Conservation (phyloP, 2,113 vertebrate genomes). For the Alaudala cheleensis region DNA sequence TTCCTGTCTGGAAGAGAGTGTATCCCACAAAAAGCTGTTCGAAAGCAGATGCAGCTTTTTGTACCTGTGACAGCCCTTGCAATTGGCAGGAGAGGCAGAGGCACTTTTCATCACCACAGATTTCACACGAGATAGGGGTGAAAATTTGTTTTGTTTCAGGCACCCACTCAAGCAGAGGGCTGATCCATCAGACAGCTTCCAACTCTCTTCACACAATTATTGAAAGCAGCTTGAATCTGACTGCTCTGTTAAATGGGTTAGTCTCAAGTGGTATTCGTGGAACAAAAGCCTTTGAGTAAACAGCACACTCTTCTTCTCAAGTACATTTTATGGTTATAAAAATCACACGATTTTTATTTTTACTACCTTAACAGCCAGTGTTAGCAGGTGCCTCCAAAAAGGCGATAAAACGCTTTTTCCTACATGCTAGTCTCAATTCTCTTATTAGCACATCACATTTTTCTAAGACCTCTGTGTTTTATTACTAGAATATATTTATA, state of each 20-base stretch:
- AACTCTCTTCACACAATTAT: not conserved
- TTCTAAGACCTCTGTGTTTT: not conserved
- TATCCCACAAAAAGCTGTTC: not conserved
- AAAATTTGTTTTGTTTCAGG: not conserved
- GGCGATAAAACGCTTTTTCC: not conserved
- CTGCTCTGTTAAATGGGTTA: not conserved
- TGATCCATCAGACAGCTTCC: not conserved
- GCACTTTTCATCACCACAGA: not conserved
- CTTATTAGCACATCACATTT: not conserved
- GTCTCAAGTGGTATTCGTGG: not conserved
- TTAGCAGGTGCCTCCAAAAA: not conserved
- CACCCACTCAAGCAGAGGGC: not conserved
- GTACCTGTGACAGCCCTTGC: not conserved
- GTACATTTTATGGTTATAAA: not conserved
- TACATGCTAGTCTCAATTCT: not conserved
- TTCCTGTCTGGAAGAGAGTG: fast-evolving
- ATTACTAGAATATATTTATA: not conserved
- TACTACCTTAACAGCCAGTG: not conserved
- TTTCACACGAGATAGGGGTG: not conserved
- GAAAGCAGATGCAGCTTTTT: not conserved
- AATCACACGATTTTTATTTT: not conserved
- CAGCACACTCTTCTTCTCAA: not conserved
- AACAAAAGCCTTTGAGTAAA: not conserved
- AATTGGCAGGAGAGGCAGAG: not conserved
- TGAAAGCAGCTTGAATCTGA: not conserved